phyloP scores from a whole-genome alignment of 2,888 invertebrate species.

The Cephus spinipes region DNA sequence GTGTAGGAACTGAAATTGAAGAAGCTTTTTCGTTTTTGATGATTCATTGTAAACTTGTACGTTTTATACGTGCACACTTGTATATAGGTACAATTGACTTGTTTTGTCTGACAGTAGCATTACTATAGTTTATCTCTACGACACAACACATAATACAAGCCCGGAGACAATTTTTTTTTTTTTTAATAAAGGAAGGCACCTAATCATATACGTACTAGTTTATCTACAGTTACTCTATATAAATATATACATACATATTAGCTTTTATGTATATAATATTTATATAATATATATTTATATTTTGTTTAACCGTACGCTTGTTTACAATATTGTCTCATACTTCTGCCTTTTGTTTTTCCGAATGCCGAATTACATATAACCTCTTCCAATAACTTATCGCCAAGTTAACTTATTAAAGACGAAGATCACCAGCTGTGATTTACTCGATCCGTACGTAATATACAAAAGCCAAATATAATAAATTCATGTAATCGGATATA shows the following conservation, averaged over 20 bases:
- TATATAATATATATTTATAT: conserved; percentile 32
- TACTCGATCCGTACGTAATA: background rate
- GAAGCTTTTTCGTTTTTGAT: conserved; percentile 23
- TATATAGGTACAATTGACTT: conserved; percentile 30
- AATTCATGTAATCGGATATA: background rate
- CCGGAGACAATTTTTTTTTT: conserved; percentile 30
- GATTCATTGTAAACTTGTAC: background rate
- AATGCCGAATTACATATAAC: conserved; percentile 27
- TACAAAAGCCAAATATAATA: background rate
- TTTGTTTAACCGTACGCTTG: conserved; percentile 20
- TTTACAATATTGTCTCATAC: conserved; percentile 51
- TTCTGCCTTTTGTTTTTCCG: conserved; percentile 19
- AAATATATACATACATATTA: conserved; percentile 26
- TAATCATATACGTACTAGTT: conserved; percentile 49
- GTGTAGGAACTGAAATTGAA: conserved; percentile 36
- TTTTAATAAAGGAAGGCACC: conserved; percentile 59
- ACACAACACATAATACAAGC: conserved; percentile 39
- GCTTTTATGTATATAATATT: conserved; percentile 17
- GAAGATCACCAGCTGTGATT: conserved; percentile 26
- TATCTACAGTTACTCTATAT: conserved; percentile 47
- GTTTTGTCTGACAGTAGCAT: conserved; percentile 28
- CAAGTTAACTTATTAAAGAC: conserved; percentile 32
- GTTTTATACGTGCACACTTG: background rate
- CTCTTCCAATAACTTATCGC: conserved; percentile 18
- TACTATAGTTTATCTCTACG: conserved; percentile 26